Conservation (phyloP, 2,888 invertebrate genomes). For the Cosmia trapezina region DNA sequence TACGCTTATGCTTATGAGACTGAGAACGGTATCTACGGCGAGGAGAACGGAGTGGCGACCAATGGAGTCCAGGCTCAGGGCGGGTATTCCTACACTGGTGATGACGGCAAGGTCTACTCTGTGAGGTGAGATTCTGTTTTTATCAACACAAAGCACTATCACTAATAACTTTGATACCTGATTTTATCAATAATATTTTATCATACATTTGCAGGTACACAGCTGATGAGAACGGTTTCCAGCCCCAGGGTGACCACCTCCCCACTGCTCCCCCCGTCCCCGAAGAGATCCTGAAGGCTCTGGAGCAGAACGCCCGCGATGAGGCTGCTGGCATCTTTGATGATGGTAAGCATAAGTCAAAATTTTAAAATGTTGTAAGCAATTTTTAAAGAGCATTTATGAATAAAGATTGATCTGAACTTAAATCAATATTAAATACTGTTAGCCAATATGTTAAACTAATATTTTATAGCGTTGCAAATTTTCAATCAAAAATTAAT, state of each 20-base stretch:
- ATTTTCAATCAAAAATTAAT: neutral
- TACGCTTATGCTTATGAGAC: constrained; percentile 85
- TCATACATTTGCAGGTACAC: constrained; percentile 77
- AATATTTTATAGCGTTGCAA: neutral
- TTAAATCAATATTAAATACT: neutral
- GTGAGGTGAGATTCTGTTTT: constrained; percentile 73
- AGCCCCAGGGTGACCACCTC: constrained; percentile 84
- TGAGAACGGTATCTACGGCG: constrained; percentile 85
- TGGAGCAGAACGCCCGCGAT: constrained; percentile 86
- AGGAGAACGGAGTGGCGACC: constrained; percentile 84
- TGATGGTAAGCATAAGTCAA: constrained; percentile 76
- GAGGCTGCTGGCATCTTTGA: constrained; percentile 86
- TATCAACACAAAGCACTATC: too few relatives aligned
- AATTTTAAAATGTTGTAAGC: neutral
- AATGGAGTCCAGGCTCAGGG: constrained; percentile 86
- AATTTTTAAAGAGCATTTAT: neutral
- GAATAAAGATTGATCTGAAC: neutral
- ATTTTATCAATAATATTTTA: too few relatives aligned
- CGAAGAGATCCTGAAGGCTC: constrained; percentile 82
- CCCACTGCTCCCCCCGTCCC: constrained; percentile 86
- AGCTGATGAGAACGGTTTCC: constrained; percentile 86
- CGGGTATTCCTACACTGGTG: constrained; percentile 85
- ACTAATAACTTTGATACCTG: too few relatives aligned
- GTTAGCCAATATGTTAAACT: neutral
- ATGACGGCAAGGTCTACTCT: constrained; percentile 85